Percentiles rank a stretch among this genome's conserved stretches.
These are phyloP conservation scores for Tragopan temminckii DNA, from an alignment of 2,797 vertebrate genomes.

Conservation along the genomic window DNA sequence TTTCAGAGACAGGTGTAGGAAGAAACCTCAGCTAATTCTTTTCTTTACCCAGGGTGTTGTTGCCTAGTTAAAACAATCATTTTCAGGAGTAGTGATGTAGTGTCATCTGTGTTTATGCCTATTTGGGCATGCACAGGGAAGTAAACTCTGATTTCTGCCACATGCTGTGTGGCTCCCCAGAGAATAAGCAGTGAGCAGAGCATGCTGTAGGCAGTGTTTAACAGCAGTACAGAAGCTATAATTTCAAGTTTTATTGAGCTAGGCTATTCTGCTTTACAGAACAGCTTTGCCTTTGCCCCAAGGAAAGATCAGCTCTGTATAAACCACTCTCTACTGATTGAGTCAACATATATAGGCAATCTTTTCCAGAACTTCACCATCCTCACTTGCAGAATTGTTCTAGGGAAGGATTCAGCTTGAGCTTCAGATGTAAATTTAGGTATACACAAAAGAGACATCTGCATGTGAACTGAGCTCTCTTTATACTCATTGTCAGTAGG, in stretches of 20 bases:
- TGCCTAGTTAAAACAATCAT: neutral
- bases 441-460: neutral
- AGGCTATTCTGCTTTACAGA: neutral
- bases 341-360: neutral
- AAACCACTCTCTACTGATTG: neutral
- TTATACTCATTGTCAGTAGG: neutral
- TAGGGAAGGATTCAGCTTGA: neutral
- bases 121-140: neutral
- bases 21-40: neutral
- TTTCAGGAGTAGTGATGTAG: neutral
- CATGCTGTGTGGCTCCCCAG: neutral
- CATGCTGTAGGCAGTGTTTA: slow-evolving; percentile 4
- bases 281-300: slow-evolving; percentile 12
- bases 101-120: neutral
- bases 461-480: neutral
- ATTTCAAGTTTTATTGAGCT: slow-evolving; percentile 13
- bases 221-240: neutral
- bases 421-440: neutral
- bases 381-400: neutral
- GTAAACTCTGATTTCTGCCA: slow-evolving; percentile 11
- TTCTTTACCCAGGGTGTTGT: neutral
- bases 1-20: neutral
- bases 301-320: neutral
- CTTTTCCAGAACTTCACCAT: neutral
- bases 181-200: neutral